phyloP scores from a whole-genome alignment of 2,113 vertebrate genomes.

The Cynocephalus volans region DNA sequence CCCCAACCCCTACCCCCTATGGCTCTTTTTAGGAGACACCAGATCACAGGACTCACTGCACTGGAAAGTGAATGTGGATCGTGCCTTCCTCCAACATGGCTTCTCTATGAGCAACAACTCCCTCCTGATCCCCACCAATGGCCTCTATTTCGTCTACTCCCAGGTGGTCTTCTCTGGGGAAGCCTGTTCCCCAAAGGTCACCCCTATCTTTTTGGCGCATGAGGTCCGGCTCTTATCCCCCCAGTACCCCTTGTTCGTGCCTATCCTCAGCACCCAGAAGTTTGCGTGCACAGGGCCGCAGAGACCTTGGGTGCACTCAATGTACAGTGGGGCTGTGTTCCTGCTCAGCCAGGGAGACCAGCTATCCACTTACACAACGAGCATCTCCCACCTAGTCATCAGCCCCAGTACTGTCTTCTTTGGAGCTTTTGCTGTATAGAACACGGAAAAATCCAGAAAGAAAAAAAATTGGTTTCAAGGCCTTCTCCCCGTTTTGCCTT shows the following conservation, averaged over 20 bases:
- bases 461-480: conserved; percentile 35
- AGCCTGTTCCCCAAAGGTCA: background rate
- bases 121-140: conserved; percentile 79
- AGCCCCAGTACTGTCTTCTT: conserved; percentile 82
- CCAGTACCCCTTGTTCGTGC: conserved; percentile 60
- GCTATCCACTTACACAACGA: conserved; percentile 78
- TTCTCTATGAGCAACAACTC: conserved; percentile 83
- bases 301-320: conserved; percentile 74
- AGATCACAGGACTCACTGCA: background rate
- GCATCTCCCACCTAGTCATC: conserved; percentile 65
- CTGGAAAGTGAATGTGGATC: conserved; percentile 76
- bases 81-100: conserved; percentile 79
- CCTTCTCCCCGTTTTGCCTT: conserved; percentile 42
- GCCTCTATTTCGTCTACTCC: conserved; percentile 85
- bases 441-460: conserved; percentile 60
- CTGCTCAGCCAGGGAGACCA: conserved; percentile 81
- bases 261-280: conserved; percentile 83
- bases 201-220: conserved; percentile 73
- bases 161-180: conserved; percentile 82
- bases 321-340: conserved; percentile 85
- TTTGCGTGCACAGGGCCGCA: conserved; percentile 68
- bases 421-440: conserved; percentile 85
- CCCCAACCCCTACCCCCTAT: background rate
- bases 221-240: conserved; percentile 81
- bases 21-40: conserved; percentile 77